These are phyloP conservation scores for Pseudococcus jackbeardsleyi DNA, from an alignment of 2,888 invertebrate species.

Conservation along the genomic window DNA sequence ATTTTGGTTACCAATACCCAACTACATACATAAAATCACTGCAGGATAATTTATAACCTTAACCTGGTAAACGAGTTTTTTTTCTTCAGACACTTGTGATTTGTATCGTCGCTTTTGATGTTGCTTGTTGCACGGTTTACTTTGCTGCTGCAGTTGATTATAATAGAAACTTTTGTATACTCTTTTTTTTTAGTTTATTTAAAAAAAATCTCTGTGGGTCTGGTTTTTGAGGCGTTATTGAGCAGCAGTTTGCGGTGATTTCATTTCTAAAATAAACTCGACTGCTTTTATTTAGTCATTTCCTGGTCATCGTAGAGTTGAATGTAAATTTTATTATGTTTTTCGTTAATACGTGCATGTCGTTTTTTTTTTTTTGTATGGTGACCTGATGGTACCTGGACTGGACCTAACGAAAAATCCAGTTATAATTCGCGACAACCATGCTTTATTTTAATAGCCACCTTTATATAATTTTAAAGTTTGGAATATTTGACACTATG, in stretches of 20 bases:
- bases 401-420: background rate
- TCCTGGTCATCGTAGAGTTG: background rate
- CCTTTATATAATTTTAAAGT: background rate
- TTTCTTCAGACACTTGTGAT: slow-evolving; percentile 24
- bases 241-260: background rate
- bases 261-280: background rate
- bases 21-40: slow-evolving; percentile 23
- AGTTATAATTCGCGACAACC: background rate
- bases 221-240: background rate
- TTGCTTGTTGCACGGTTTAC: background rate
- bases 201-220: background rate
- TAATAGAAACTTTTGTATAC: slow-evolving; percentile 18
- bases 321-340: background rate
- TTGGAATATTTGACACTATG: background rate
- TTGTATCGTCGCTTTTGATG: slow-evolving; percentile 18
- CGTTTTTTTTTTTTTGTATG: background rate
- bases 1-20: slow-evolving; percentile 34
- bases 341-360: background rate
- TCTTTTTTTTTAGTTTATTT: background rate
- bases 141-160: background rate
- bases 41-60: slow-evolving; percentile 51
- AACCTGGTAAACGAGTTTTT: slow-evolving; percentile 53
- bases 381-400: background rate
- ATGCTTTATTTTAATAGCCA: background rate
- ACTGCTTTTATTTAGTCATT: background rate